Conservation (phyloP, 2,797 vertebrate species). For the Orestias chungarensis region DNA sequence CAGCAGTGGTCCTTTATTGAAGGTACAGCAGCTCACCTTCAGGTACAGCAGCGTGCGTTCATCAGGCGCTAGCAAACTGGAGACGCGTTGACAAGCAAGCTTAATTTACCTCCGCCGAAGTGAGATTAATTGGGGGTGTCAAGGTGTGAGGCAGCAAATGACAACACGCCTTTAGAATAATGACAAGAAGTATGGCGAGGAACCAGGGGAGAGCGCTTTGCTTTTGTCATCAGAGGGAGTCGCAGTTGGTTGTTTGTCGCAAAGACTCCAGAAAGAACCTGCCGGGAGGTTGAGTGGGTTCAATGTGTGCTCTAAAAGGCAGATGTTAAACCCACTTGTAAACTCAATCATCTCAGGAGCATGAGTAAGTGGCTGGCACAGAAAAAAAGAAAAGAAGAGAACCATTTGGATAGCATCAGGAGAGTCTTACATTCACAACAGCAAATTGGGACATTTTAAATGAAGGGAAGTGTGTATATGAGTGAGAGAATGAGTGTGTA, state of each 20-base stretch:
- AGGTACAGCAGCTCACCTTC: slow-evolving; percentile 74
- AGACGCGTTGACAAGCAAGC: slow-evolving; percentile 73
- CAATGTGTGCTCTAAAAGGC: slow-evolving; percentile 37
- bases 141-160: slow-evolving; percentile 78
- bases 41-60: slow-evolving; percentile 66
- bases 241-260: slow-evolving; percentile 46
- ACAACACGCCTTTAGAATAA: slow-evolving; percentile 76
- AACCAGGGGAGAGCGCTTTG: slow-evolving; percentile 50
- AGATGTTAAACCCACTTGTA: slow-evolving; percentile 63
- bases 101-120: slow-evolving; percentile 75
- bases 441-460: slow-evolving; percentile 63
- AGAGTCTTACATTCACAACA: slow-evolving; percentile 41
- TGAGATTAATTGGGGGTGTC: slow-evolving; percentile 80
- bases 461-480: slow-evolving; percentile 39
- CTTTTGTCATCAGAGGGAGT: slow-evolving; percentile 50
- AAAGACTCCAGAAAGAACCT: slow-evolving; percentile 23
- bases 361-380: slow-evolving; percentile 55
- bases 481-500: background rate
- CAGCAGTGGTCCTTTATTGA: slow-evolving; percentile 44
- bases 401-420: slow-evolving; percentile 63
- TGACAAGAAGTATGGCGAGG: slow-evolving; percentile 56
- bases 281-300: background rate
- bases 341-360: slow-evolving; percentile 69
- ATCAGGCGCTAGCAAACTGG: slow-evolving; percentile 64
- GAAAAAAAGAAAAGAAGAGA: slow-evolving; percentile 48